Base-by-base conservation (phyloP, 2,113 vertebrate genomes). In the Rynchops niger region DNA sequence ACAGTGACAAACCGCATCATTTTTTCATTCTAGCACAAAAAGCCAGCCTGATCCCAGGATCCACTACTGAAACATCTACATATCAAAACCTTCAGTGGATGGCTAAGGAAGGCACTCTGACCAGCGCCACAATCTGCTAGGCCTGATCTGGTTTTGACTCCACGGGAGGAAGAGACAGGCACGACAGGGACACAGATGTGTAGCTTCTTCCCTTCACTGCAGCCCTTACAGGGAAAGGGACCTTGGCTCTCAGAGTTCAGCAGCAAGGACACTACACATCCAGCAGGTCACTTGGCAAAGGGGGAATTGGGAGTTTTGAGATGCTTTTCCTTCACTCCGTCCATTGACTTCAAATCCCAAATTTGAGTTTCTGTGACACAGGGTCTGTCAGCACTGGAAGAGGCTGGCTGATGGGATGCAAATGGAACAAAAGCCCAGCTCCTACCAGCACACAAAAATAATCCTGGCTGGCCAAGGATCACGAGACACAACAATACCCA, bases 351-450 rank as follows among this genome's bases (percentile, higher is more conserved):
- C 42, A 1, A 77, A 74, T 9, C 29, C 9, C 21, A 71, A 19
- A 65, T 56, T 3, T 6, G 20, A 77, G 29, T 6, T 82, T 90
- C 49, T 81, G 36, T 1, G 0, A 40, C n/a, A 27, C 4, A 22
- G 17, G 5, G 26, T 65, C 49, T 58, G n/a, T 53, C 36, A 80
- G 71, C 53, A 62, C 36, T 66, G 49, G 42, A 73, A 71, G 16
- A 52, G 3, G 5, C 12, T 58, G 53, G 21, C n/a, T 84, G 82
- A 67, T 0, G 0, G 47, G 17, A 88, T 18, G 6, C 7, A 14
- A 92, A 70, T 12, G n/a, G 21, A 91, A 55, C 63, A 77, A 40
- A 77, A 40, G 10, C 20, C 20, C 8, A 9, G 9, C 25, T 78
- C 38, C 56, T 17, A 58, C 12, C 27, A 87, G 43, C 32, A 72